Evolutionary conservation across 2,113 vertebrate genomes (phyloP).

Genomic region (Hiodon tergisus): DNA sequence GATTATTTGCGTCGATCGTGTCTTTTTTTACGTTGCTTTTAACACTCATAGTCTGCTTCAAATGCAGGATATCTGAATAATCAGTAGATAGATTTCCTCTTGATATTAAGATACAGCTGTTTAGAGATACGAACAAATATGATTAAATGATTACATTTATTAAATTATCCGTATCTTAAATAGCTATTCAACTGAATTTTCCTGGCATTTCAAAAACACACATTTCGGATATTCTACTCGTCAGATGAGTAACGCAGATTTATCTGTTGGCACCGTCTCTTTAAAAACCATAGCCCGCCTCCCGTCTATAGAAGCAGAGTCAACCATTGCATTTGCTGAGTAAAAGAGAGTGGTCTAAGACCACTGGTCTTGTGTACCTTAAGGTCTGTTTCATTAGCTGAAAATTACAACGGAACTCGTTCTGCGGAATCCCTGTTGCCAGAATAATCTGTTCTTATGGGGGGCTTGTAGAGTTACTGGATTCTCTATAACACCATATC

Average conservation of each 20-base stretch:
- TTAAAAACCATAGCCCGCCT: conserved; percentile 31
- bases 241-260: not conserved
- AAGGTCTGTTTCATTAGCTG: conserved; percentile 19
- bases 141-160: too few relatives aligned
- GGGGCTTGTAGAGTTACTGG: not conserved
- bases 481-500: conserved; percentile 6
- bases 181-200: too few relatives aligned
- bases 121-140: too few relatives aligned
- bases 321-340: conserved; percentile 26
- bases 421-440: not conserved
- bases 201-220: too few relatives aligned
- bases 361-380: conserved; percentile 11
- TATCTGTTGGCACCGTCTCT: conserved; percentile 28
- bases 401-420: not conserved
- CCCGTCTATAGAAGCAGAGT: conserved; percentile 23
- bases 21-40: too few relatives aligned
- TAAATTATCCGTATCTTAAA: too few relatives aligned
- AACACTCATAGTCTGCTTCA: too few relatives aligned
- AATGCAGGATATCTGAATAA: too few relatives aligned
- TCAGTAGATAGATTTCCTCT: too few relatives aligned
- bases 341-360: conserved; percentile 8
- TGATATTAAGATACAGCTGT: too few relatives aligned
- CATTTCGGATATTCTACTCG: too few relatives aligned
- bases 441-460: not conserved
- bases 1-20: too few relatives aligned